These are phyloP conservation scores for Lytechinus pictus DNA, from an alignment of 35 echinoderm and acorn worm species.

Conservation along the genomic window DNA sequence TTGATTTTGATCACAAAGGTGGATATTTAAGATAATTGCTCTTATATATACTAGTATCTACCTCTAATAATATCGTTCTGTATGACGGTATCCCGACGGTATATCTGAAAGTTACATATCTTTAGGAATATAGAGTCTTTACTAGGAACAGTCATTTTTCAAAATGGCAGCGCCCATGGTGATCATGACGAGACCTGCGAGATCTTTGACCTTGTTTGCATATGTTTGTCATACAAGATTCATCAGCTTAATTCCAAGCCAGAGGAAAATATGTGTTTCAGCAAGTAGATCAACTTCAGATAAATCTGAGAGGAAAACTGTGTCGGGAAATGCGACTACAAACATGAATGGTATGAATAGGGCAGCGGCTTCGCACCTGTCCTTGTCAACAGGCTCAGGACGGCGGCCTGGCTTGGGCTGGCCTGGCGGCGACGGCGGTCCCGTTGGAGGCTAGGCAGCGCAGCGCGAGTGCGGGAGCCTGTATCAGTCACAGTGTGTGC, in stretches of 20 bases:
- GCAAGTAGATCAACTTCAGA: neutral
- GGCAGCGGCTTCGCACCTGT: neutral
- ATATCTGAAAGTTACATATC: neutral
- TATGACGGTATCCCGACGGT: neutral
- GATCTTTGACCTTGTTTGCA: neutral
- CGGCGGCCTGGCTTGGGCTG: too few species aligned
- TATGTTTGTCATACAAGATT: neutral
- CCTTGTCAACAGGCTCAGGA: too few species aligned
- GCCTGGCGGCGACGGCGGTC: too few species aligned
- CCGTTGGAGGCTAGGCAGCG: too few species aligned
- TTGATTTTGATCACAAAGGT: too few species aligned
- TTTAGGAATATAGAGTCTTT: neutral
- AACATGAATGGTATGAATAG: neutral
- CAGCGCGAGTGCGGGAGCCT: too few species aligned
- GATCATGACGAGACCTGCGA: neutral
- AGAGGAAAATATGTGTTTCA: neutral
- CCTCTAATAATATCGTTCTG: too few species aligned
- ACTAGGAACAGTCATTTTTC: neutral
- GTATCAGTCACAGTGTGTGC: too few species aligned
- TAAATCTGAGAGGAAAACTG: neutral
- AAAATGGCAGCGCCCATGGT: constrained; percentile 16
- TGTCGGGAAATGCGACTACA: neutral
- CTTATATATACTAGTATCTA: too few species aligned
- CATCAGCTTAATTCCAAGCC: neutral
- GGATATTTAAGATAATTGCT: too few species aligned